Conservation (phyloP, 2,888 invertebrate species). For the Tromatobia lineatoria region DNA sequence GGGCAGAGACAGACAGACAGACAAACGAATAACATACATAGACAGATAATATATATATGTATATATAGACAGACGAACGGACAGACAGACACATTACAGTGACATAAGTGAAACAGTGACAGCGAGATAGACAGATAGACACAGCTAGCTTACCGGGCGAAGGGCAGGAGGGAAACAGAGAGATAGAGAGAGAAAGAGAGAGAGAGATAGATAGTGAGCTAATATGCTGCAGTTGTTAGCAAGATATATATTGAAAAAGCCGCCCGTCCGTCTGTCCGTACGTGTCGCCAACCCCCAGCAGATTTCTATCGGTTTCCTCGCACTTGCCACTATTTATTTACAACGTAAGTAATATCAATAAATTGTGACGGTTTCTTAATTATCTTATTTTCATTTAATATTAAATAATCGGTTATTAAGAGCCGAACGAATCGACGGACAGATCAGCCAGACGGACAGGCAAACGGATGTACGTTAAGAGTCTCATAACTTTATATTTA, state of each 20-base stretch:
- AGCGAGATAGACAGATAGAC: conserved; percentile 74
- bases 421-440: conserved; percentile 76
- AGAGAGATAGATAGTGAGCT: conserved; percentile 67
- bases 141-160: conserved; percentile 82
- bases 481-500: conserved; percentile 29
- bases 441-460: conserved; percentile 79
- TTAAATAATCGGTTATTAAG: conserved; percentile 18
- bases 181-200: conserved; percentile 34
- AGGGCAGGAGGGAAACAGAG: conserved; percentile 58
- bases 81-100: conserved; percentile 70
- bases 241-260: conserved; percentile 27
- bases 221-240: conserved; percentile 73
- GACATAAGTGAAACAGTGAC: conserved; percentile 69
- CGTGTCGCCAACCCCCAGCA: conserved; percentile 74
- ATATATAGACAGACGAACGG: conserved; percentile 77
- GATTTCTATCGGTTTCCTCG: conserved; percentile 47
- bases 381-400: conserved; percentile 39
- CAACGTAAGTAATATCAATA: neutral
- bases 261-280: conserved; percentile 79
- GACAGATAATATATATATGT: conserved; percentile 55
- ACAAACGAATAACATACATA: conserved; percentile 72
- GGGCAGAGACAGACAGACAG: conserved; percentile 74
- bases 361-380: conserved; percentile 38
- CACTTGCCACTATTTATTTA: conserved; percentile 37
- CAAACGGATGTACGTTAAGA: conserved; percentile 64